phyloP scores from a whole-genome alignment of 1,140 invertebrate species.

The Zaprionus camerounensis region DNA sequence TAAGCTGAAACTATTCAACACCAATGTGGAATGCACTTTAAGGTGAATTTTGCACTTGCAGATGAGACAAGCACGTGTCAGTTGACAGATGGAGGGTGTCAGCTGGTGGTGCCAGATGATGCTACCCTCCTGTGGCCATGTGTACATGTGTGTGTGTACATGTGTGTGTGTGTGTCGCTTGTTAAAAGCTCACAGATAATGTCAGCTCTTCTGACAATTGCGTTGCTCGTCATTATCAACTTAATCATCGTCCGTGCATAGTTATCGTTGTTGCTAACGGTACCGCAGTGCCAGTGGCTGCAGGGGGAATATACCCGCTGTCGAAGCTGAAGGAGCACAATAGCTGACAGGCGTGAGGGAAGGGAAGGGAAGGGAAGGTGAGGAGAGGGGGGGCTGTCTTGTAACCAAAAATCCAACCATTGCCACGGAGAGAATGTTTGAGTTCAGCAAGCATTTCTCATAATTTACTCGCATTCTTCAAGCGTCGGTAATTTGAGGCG shows the following conservation, averaged over 20 bases:
- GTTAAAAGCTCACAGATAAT: constrained; percentile 14
- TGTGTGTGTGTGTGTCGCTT: background rate
- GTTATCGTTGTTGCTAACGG: constrained; percentile 3
- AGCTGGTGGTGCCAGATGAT: background rate
- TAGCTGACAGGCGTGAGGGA: background rate
- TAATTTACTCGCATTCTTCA: constrained; percentile 37
- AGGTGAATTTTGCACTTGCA: background rate
- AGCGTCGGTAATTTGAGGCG: constrained; percentile 34
- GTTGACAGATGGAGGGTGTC: background rate
- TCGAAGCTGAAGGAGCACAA: background rate
- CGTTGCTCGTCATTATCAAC: constrained; percentile 25
- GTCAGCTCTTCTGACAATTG: constrained; percentile 20
- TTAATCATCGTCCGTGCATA: constrained; percentile 27
- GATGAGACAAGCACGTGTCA: background rate
- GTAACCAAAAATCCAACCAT: constrained; percentile 20
- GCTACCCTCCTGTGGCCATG: background rate
- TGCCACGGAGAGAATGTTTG: constrained; percentile 38
- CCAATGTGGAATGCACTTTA: background rate
- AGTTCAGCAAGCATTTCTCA: constrained; percentile 43
- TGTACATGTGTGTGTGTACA: too few species aligned
- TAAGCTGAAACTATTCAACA: too few species aligned
- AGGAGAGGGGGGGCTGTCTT: background rate
- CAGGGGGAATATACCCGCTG: background rate
- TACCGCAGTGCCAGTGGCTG: constrained; percentile 5
- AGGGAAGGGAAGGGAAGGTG: too few species aligned